Conservation (phyloP, 2,797 vertebrate species). For the Acridotheres tristis region DNA sequence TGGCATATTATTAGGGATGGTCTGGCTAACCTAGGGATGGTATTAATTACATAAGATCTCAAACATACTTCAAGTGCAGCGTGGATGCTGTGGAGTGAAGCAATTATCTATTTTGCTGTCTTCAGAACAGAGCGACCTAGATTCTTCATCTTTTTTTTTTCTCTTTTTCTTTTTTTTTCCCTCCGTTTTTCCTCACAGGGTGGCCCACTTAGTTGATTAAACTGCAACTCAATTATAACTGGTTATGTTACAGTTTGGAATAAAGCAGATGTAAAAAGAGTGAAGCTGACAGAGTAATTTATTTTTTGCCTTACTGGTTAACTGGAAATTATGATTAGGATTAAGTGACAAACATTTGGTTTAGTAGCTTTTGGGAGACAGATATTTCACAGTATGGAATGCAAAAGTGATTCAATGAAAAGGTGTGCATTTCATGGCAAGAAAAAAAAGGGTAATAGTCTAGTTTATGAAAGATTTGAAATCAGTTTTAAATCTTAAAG, state of each 20-base stretch:
- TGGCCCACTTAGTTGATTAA: constrained; percentile 25
- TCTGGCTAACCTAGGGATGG: background rate
- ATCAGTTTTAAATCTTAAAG: background rate
- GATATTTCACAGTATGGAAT: background rate
- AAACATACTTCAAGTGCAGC: background rate
- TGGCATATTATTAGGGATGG: background rate
- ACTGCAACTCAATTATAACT: background rate
- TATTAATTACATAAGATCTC: background rate
- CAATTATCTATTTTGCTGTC: background rate
- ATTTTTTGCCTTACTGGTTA: background rate
- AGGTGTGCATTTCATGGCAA: background rate
- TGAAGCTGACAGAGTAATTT: background rate
- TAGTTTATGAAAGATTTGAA: background rate
- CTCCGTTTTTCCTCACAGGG: background rate
- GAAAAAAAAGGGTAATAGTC: background rate
- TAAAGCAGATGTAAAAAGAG: background rate
- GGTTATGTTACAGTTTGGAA: background rate
- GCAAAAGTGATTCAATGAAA: background rate
- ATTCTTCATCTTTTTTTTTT: background rate
- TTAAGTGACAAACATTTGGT: background rate
- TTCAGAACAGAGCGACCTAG: constrained; percentile 14
- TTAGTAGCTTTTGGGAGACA: background rate
- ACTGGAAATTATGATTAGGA: background rate
- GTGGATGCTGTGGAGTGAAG: constrained; percentile 13
- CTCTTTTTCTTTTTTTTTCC: rapidly evolving